A percentile compares a stretch with the other conserved stretches of the same genome.
These are phyloP conservation scores for Lamprotornis superbus DNA, from an alignment of 2,113 vertebrate genomes.

Conservation along the genomic window DNA sequence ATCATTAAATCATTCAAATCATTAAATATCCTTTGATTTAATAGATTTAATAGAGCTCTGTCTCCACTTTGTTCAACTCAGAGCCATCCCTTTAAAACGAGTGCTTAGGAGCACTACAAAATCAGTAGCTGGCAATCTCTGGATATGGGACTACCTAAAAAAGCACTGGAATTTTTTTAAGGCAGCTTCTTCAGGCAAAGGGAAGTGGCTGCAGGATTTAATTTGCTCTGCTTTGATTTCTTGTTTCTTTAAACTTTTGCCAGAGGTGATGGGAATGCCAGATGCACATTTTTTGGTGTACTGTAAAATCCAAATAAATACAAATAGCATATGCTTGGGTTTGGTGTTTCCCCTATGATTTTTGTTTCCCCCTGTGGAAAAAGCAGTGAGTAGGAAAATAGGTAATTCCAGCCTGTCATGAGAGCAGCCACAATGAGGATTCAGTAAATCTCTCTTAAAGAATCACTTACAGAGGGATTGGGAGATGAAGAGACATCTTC, in stretches of 20 bases:
- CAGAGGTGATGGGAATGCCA: conserved; percentile 39
- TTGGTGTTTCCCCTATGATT: neutral
- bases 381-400: neutral
- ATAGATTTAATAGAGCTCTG: neutral
- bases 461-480: neutral
- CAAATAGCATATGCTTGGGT: neutral
- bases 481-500: neutral
- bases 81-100: neutral
- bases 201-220: conserved; percentile 20
- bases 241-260: conserved; percentile 51
- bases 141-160: neutral
- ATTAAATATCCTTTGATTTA: neutral
- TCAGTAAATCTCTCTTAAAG: conserved; percentile 17
- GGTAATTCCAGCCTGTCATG: neutral
- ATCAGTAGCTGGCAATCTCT: neutral
- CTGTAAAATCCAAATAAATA: conserved; percentile 28
- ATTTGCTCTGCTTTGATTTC: conserved; percentile 43
- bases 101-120: neutral
- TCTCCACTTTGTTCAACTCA: neutral
- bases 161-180: neutral
- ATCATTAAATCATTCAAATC: neutral
- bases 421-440: conserved; percentile 8
- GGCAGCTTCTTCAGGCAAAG: neutral
- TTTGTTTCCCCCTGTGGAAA: neutral
- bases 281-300: neutral